Percentiles rank a stretch among this genome's conserved stretches.
phyloP scores from a whole-genome alignment of 2,797 vertebrate genomes.

The Cuculus canorus region DNA sequence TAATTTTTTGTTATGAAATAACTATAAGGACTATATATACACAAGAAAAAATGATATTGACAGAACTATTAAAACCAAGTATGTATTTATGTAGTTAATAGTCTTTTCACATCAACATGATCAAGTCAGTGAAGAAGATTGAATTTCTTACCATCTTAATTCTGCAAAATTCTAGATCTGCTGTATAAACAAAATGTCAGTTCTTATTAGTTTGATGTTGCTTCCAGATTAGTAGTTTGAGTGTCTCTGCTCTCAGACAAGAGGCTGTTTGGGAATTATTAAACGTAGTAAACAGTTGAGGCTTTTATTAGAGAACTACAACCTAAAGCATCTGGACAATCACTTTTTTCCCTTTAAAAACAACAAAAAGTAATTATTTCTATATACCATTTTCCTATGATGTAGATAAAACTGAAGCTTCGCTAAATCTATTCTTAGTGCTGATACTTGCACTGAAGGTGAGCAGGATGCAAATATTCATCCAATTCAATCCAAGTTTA shows the following conservation, averaged over 20 bases:
- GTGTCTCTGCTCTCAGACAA: neutral
- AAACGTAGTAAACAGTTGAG: neutral
- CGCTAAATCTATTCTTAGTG: neutral
- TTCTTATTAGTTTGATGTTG: neutral
- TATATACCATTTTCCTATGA: neutral
- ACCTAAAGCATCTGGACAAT: neutral
- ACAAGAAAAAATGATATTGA: neutral
- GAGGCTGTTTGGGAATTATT: neutral
- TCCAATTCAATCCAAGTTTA: neutral
- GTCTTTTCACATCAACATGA: neutral
- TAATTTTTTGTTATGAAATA: neutral
- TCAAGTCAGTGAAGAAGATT: neutral
- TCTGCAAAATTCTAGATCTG: neutral
- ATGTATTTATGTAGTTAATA: neutral
- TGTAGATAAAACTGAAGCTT: neutral
- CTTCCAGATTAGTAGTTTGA: neutral
- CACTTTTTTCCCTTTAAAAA: neutral
- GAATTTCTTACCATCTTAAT: neutral
- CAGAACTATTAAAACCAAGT: neutral
- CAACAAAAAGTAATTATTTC: neutral
- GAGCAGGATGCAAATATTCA: neutral
- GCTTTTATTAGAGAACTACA: neutral
- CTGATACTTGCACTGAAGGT: neutral
- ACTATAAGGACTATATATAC: neutral
- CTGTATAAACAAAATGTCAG: neutral